Evolutionary conservation across 2,888 invertebrate species (phyloP).

Genomic region (Pheosia tremula): DNA sequence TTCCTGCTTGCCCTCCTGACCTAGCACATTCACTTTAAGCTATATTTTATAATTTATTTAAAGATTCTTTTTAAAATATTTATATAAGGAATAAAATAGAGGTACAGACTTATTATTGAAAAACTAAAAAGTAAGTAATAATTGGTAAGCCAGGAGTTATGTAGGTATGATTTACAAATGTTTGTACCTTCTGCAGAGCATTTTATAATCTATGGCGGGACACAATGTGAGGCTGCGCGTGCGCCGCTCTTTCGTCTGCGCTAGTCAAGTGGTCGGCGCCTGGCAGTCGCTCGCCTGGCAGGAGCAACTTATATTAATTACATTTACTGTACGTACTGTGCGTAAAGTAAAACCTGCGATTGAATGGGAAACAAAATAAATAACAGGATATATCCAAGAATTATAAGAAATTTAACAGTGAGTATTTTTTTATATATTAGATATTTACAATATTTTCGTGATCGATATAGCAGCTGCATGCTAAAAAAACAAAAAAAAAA

Average conservation of each 20-base stretch:
- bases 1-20: too few relatives aligned
- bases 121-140: too few relatives aligned
- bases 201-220: constrained; percentile 43
- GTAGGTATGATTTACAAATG: constrained; percentile 9
- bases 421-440: constrained; percentile 21
- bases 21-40: too few relatives aligned
- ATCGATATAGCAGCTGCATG: too few relatives aligned
- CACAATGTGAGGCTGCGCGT: constrained; percentile 47
- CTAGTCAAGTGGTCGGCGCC: constrained; percentile 54
- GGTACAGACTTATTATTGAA: too few relatives aligned
- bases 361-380: constrained; percentile 39
- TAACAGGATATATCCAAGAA: constrained; percentile 10
- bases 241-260: constrained; percentile 41
- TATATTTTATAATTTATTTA: too few relatives aligned
- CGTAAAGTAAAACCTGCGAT: constrained; percentile 25
- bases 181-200: constrained; percentile 16
- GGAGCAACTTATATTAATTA: constrained; percentile 27
- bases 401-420: constrained; percentile 14
- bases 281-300: constrained; percentile 49
- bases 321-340: constrained; percentile 21
- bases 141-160: not conserved
- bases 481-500: too few relatives aligned
- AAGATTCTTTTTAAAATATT: too few relatives aligned
- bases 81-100: too few relatives aligned
- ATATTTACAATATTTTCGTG: too few relatives aligned